phyloP scores from a whole-genome alignment of 1,140 invertebrate species.

The Zaprionus taronus region DNA sequence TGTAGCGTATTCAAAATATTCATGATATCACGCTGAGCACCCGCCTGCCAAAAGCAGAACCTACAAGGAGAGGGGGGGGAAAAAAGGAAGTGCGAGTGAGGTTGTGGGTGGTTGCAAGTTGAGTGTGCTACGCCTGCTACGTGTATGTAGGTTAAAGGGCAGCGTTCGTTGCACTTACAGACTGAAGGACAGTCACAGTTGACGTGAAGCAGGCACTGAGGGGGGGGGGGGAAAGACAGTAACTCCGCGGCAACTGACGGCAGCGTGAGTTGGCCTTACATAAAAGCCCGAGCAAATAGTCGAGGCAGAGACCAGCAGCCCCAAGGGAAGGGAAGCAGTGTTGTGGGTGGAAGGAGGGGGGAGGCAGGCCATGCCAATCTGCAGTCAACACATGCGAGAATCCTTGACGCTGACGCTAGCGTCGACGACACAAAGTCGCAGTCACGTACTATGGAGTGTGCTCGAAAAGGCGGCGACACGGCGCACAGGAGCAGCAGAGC shows the following conservation, averaged over 20 bases:
- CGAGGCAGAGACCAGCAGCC: slow-evolving; percentile 9
- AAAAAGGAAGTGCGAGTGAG: neutral
- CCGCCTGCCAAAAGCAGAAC: neutral
- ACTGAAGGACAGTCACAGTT: slow-evolving; percentile 63
- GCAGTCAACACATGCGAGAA: slow-evolving; percentile 37
- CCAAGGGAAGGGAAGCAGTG: neutral
- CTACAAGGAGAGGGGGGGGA: neutral
- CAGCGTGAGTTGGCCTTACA: slow-evolving; percentile 60
- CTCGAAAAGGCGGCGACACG: slow-evolving; percentile 44
- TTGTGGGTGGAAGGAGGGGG: neutral
- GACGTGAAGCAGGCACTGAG: neutral
- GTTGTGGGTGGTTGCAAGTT: neutral
- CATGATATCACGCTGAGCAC: slow-evolving; percentile 22
- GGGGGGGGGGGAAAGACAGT: neutral
- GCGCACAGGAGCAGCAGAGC: slow-evolving; percentile 5
- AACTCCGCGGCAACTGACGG: neutral
- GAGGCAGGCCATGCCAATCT: neutral
- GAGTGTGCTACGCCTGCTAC: slow-evolving; percentile 10
- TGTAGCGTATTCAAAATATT: neutral
- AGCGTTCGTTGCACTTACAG: slow-evolving; percentile 75
- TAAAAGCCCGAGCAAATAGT: slow-evolving; percentile 33
- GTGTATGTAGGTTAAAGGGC: slow-evolving; percentile 76
- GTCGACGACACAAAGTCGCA: slow-evolving; percentile 50
- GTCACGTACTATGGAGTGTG: slow-evolving; percentile 70
- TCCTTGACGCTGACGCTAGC: slow-evolving; percentile 40